phyloP scores from a whole-genome alignment of 2,888 invertebrate genomes.

The Polyommatus icarus region DNA sequence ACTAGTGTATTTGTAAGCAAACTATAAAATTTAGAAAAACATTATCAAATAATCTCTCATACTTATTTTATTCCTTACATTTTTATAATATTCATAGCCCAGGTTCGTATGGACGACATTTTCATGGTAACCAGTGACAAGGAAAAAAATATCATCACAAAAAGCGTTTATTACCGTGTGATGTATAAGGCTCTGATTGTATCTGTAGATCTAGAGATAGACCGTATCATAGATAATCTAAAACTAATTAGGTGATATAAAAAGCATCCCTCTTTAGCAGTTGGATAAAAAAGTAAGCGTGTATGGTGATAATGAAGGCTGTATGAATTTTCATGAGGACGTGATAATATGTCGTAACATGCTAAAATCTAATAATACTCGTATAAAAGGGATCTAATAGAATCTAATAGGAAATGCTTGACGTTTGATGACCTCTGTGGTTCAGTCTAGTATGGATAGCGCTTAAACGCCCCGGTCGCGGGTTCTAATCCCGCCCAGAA shows the following conservation, averaged over 20 bases:
- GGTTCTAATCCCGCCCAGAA: too few relatives aligned
- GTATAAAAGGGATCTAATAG: too few relatives aligned
- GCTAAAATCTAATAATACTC: background rate
- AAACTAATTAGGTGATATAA: slow-evolving; percentile 19
- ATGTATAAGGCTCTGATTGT: slow-evolving; percentile 30
- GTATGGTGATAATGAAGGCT: slow-evolving; percentile 20
- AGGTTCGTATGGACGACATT: background rate
- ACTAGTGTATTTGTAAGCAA: too few relatives aligned
- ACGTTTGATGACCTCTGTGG: too few relatives aligned
- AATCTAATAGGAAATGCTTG: too few relatives aligned
- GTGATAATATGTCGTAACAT: background rate
- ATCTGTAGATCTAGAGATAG: slow-evolving; percentile 30
- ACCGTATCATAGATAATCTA: slow-evolving; percentile 24
- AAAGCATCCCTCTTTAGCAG: background rate
- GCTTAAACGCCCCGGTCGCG: too few relatives aligned
- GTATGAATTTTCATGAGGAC: slow-evolving; percentile 14
- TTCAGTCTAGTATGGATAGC: too few relatives aligned
- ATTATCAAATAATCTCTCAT: too few relatives aligned
- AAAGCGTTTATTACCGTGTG: slow-evolving; percentile 30
- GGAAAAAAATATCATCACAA: slow-evolving; percentile 30
- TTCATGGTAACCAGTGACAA: background rate
- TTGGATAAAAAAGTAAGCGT: background rate
- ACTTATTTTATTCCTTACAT: background rate
- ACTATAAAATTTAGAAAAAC: too few relatives aligned
- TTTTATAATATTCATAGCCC: background rate